Evolutionary conservation across 1,140 invertebrate species (phyloP), one percentile per base, ranked within the genome.

Genomic region (Neoseiulus cucumeris): DNA sequence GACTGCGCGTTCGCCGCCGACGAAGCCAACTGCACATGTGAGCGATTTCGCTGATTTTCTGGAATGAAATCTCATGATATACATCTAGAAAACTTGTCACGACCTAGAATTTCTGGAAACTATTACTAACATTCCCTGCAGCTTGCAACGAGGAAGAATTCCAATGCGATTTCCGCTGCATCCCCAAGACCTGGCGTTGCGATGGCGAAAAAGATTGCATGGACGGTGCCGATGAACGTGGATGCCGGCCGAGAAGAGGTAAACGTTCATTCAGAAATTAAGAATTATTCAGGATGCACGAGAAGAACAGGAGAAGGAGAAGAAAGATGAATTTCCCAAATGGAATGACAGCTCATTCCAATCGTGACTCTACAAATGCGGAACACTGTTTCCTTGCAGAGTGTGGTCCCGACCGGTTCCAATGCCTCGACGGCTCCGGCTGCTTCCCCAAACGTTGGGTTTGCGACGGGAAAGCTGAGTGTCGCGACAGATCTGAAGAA

Each of bases 211-310:
- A 70, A 72, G 79, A 83, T 70, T 85, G 84, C 73, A 74, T 74
- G 59, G 78, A 80, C 68, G 71, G 72, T 4, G 75, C 74, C 30
- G 77, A 79, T 70, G 77, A 79, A 69, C 59, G 72, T 12, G 74
- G 78, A 66, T 79, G 77, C 64, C 73, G 74, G 79, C 39, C 80
- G 80, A 6, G 82, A 83, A 69, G 82, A 83, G 69, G 76, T 80
- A 51, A 81, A 81, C 20, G 45, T 39, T 39, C 33, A 4, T 39
- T 9, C 33, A 39, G 33, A 64, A 29, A 17, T n/a, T n/a, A n/a
- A n/a, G n/a, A n/a, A n/a, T n/a, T n/a, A n/a, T n/a, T n/a, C n/a
- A n/a, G n/a, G n/a, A n/a, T n/a, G n/a, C n/a, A n/a, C n/a, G n/a
- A n/a, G n/a, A n/a, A n/a, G n/a, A n/a, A n/a, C n/a, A n/a, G n/a